These are phyloP conservation scores for Manacus vitellinus DNA, from an alignment of 2,113 vertebrate genomes.

Conservation along the genomic window DNA sequence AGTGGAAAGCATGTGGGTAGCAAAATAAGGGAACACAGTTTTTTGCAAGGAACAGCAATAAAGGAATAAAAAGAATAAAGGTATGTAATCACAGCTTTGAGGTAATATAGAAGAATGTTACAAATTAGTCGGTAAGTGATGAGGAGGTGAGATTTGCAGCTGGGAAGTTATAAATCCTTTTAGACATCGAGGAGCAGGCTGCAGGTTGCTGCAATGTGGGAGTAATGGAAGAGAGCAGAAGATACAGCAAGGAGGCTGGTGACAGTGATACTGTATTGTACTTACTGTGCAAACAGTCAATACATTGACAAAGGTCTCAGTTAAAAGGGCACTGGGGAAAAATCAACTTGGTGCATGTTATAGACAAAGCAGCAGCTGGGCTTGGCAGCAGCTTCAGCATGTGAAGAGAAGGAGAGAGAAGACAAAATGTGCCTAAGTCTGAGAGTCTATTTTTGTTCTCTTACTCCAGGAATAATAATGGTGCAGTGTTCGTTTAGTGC, in stretches of 20 bases:
- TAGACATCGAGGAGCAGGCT: neutral
- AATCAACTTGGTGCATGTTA: neutral
- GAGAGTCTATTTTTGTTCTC: constrained; percentile 2
- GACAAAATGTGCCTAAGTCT: neutral
- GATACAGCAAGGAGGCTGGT: neutral
- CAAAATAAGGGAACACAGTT: neutral
- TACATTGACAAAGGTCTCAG: neutral
- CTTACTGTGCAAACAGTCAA: neutral
- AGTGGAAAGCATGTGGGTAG: neutral
- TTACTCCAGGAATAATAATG: constrained; percentile 37
- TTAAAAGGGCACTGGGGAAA: neutral
- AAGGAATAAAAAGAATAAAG: neutral
- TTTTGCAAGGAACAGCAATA: neutral
- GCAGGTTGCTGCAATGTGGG: neutral
- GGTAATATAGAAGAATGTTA: neutral
- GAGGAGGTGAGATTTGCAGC: neutral
- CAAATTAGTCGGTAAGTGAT: neutral
- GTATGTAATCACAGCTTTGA: neutral
- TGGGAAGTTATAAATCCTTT: neutral
- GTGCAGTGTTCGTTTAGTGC: constrained; percentile 1
- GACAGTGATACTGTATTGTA: neutral
- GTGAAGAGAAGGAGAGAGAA: neutral
- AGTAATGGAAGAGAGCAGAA: neutral
- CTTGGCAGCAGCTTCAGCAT: neutral
- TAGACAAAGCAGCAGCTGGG: neutral